Evolutionary conservation across 2,888 invertebrate genomes (phyloP).

Genomic region (Archips crataeganus): DNA sequence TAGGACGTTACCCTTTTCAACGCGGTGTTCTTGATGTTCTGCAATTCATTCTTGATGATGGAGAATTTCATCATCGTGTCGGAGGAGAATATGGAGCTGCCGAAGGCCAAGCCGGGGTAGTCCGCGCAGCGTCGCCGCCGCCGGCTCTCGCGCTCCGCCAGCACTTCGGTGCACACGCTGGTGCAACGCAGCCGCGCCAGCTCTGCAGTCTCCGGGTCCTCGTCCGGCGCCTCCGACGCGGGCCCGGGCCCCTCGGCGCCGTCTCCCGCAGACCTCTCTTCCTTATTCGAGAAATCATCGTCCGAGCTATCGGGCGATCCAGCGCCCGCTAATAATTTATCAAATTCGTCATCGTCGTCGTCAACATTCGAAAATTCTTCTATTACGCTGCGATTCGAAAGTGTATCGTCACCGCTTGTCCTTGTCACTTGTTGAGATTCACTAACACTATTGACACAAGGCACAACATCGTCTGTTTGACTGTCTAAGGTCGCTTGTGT

Average conservation of each 20-base stretch:
- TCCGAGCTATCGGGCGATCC: slow-evolving; percentile 74
- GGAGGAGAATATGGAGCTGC: slow-evolving; percentile 96
- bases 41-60: slow-evolving; percentile 98
- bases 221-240: slow-evolving; percentile 79
- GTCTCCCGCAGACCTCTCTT: slow-evolving; percentile 77
- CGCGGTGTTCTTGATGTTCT: slow-evolving; percentile 98
- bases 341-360: slow-evolving; percentile 74
- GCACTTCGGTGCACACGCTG: slow-evolving; percentile 95
- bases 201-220: slow-evolving; percentile 92
- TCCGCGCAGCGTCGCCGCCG: slow-evolving; percentile 93
- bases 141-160: slow-evolving; percentile 93
- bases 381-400: slow-evolving; percentile 78
- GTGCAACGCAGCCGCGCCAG: slow-evolving; percentile 94
- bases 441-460: slow-evolving; percentile 85
- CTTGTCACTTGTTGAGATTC: slow-evolving; percentile 85
- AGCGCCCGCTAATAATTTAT: slow-evolving; percentile 64
- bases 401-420: slow-evolving; percentile 85
- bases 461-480: slow-evolving; percentile 82
- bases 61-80: slow-evolving; percentile 99
- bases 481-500: slow-evolving; percentile 78
- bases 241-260: slow-evolving; percentile 74
- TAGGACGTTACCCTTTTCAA: slow-evolving; percentile 95
- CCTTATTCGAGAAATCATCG: slow-evolving; percentile 77
- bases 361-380: slow-evolving; percentile 72
- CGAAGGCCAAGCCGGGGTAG: slow-evolving; percentile 96